Conservation (phyloP, 2,113 vertebrate species). For the Phylloscopus trochiloides region DNA sequence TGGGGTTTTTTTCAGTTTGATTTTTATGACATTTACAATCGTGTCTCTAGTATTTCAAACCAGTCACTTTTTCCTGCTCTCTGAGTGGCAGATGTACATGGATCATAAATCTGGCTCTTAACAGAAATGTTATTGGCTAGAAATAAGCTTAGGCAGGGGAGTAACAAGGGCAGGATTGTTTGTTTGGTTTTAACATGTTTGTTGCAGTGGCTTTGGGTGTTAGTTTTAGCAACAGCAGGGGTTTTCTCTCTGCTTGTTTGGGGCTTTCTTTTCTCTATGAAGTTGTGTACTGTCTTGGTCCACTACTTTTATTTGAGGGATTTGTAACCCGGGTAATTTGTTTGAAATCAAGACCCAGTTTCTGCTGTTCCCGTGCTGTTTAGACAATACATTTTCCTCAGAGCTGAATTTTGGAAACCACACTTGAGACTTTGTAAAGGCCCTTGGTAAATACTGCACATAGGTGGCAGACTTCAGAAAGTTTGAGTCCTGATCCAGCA, state of each 20-base stretch:
- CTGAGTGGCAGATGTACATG: neutral
- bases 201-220: neutral
- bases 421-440: neutral
- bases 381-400: neutral
- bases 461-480: conserved; percentile 44
- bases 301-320: neutral
- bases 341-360: neutral
- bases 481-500: neutral
- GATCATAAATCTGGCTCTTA: neutral
- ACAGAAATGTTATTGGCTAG: neutral
- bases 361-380: neutral
- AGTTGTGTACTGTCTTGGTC: neutral
- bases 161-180: neutral
- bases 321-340: neutral
- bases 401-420: neutral
- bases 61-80: fast-evolving
- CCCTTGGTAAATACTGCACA: neutral
- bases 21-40: neutral
- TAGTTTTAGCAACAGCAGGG: neutral
- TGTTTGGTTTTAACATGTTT: neutral
- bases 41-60: neutral
- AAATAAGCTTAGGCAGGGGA: neutral
- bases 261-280: neutral
- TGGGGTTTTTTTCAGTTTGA: neutral
- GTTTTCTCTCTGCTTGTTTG: neutral